Conservation (phyloP, 2,797 vertebrate species). For the Takifugu rubripes region DNA sequence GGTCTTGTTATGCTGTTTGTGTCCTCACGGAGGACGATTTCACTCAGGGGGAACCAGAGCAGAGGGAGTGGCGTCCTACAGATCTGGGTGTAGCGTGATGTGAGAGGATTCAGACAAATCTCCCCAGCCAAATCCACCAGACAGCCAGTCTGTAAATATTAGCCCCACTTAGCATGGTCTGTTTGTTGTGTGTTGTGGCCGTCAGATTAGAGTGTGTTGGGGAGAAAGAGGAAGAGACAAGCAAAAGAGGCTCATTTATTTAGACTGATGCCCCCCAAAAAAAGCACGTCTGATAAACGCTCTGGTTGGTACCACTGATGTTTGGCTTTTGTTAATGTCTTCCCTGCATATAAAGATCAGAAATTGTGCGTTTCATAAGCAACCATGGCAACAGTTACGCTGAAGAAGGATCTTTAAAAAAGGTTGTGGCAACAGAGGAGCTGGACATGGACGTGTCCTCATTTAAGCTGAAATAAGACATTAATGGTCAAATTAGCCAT, state of each 20-base stretch:
- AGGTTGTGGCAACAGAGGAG: too few species aligned
- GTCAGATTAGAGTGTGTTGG: not conserved
- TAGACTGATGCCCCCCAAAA: slow-evolving; percentile 4
- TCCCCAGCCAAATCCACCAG: slow-evolving; percentile 30
- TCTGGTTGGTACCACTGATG: not conserved
- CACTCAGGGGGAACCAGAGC: slow-evolving; percentile 31
- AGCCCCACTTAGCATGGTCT: slow-evolving; percentile 32
- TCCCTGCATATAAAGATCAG: too few species aligned
- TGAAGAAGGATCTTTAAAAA: too few species aligned
- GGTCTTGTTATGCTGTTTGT: too few species aligned
- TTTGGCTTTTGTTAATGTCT: not conserved
- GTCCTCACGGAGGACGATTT: slow-evolving; percentile 6
- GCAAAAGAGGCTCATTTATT: slow-evolving; percentile 5
- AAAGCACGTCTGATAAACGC: slow-evolving; percentile 1
- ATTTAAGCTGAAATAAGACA: not conserved
- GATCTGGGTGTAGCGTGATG: slow-evolving; percentile 45
- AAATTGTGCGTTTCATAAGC: not conserved
- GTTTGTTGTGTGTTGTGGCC: slow-evolving; percentile 15
- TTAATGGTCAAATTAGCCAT: not conserved
- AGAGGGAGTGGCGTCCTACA: slow-evolving; percentile 38
- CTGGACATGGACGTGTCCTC: too few species aligned
- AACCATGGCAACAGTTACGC: not conserved
- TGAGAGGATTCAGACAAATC: slow-evolving; percentile 47
- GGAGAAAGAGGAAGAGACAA: slow-evolving; percentile 2
- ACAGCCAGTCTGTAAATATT: slow-evolving; percentile 48